phyloP scores from a whole-genome alignment of 2,888 invertebrate genomes.

The Aplocera efformata region DNA sequence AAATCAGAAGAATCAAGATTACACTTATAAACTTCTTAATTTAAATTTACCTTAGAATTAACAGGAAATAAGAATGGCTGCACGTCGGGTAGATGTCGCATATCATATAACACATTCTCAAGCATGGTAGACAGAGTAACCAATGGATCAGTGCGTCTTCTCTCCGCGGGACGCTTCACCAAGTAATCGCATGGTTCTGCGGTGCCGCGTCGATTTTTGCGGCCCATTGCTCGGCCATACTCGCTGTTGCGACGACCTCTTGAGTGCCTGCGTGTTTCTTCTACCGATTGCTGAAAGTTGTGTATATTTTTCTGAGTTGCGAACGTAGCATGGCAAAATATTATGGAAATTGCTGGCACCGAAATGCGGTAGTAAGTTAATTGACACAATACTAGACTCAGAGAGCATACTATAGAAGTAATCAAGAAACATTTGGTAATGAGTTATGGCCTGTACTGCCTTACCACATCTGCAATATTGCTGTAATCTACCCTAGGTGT shows the following conservation, averaged over 20 bases:
- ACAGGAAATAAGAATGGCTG: conserved; percentile 97
- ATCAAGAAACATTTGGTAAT: no score
- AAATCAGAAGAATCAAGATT: no score
- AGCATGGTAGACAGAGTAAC: conserved; percentile 95
- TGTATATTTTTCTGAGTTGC: no score
- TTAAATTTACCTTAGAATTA: conserved; percentile 56
- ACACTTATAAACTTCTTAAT: no score
- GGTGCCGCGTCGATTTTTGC: conserved; percentile 55
- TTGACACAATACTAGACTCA: no score
- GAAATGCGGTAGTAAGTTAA: no score
- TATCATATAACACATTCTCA: conserved; percentile 94
- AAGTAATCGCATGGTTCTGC: conserved; percentile 88
- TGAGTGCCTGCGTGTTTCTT: conserved; percentile 89
- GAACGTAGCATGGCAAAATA: no score
- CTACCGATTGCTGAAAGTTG: conserved; percentile 85
- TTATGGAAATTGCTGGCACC: no score
- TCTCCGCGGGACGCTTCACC: conserved; percentile 91
- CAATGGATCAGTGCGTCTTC: conserved; percentile 96
- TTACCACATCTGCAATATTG: no score
- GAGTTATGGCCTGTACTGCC: no score
- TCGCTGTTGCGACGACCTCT: conserved; percentile 86
- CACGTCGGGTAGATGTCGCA: conserved; percentile 94
- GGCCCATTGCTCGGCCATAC: conserved; percentile 51
- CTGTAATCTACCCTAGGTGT: no score
- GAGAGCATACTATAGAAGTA: no score